Conservation (phyloP, 1,140 invertebrate species). For the Homarus americanus region DNA sequence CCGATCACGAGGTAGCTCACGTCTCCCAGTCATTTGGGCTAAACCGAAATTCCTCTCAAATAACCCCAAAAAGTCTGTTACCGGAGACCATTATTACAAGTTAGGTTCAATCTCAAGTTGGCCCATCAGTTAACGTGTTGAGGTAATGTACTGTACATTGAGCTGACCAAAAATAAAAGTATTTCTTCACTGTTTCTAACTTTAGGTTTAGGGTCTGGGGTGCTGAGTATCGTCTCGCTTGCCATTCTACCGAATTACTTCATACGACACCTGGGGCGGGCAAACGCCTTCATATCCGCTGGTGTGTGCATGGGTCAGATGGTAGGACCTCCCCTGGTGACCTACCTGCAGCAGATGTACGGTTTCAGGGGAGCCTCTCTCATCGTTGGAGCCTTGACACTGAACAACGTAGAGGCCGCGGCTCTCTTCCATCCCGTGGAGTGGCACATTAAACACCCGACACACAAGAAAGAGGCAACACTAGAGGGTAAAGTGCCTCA, state of each 20-base stretch:
- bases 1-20: too few relatives aligned
- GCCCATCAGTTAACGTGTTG: too few relatives aligned
- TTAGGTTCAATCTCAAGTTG: too few relatives aligned
- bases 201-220: not conserved
- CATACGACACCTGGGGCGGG: not conserved
- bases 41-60: too few relatives aligned
- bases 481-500: not conserved
- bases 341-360: conserved; percentile 16
- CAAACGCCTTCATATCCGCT: not conserved
- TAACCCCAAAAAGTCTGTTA: too few relatives aligned
- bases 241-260: not conserved
- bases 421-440: conserved; percentile 32
- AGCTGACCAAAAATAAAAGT: too few relatives aligned
- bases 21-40: too few relatives aligned
- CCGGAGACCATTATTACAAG: too few relatives aligned
- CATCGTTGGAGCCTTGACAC: not conserved
- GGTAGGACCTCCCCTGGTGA: not conserved
- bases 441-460: conserved; percentile 19
- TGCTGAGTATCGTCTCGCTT: not conserved
- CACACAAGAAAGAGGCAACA: not conserved
- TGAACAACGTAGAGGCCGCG: conserved; percentile 7
- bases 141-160: too few relatives aligned
- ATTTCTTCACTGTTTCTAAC: too few relatives aligned
- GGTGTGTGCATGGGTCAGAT: conserved; percentile 22
- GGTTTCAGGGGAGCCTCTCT: not conserved